Percentiles rank a stretch among this genome's conserved stretches.
These are phyloP conservation scores for Bubalus kerabau DNA, from an alignment of 2,113 vertebrate species.

Conservation along the genomic window DNA sequence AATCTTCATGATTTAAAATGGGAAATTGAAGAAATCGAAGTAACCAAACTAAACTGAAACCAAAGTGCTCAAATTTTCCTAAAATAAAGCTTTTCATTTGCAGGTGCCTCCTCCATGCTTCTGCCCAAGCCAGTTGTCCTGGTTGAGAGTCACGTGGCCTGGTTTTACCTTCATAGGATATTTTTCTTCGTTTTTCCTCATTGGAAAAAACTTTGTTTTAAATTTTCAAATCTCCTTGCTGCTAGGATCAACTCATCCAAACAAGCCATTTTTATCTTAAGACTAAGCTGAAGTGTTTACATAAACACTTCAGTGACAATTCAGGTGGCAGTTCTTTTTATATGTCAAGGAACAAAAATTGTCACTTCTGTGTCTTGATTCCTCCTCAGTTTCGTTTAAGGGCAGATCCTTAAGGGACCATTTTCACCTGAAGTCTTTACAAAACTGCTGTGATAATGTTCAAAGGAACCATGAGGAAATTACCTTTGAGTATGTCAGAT, in stretches of 20 bases:
- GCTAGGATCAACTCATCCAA: background rate
- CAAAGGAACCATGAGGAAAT: background rate
- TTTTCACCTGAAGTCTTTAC: background rate
- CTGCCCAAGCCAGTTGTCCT: fast-evolving
- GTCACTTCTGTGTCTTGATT: background rate
- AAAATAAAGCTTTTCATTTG: background rate
- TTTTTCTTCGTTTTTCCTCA: background rate
- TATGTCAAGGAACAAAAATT: background rate
- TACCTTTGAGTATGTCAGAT: background rate
- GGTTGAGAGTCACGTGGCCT: too few species aligned
- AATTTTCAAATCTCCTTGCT: background rate
- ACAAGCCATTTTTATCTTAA: background rate
- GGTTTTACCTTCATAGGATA: background rate
- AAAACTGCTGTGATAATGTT: background rate
- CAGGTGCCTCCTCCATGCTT: too few species aligned
- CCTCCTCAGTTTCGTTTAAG: background rate
- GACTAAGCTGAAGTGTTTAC: background rate
- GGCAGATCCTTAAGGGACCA: background rate
- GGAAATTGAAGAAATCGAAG: background rate
- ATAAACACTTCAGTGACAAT: too few species aligned
- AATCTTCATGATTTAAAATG: background rate
- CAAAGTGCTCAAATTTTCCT: background rate
- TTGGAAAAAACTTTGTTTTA: background rate
- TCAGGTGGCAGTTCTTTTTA: background rate
- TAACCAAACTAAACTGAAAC: background rate